Evolutionary conservation across 2,797 vertebrate species (phyloP), one percentile per base, ranked within the genome.

Genomic region (Peromyscus aztecus): DNA sequence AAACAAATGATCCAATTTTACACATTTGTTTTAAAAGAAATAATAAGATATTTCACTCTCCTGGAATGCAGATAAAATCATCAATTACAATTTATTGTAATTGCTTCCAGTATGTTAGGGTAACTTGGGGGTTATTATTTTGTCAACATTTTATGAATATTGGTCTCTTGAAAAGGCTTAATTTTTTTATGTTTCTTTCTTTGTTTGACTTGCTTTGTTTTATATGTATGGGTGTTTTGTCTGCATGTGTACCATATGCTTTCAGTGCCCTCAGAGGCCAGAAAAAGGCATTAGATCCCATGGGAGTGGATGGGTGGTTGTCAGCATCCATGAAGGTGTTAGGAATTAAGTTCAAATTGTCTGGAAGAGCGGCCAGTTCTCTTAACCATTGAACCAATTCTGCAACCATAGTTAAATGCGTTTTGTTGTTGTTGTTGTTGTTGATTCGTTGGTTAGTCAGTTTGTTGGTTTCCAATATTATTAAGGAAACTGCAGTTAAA

Each of bases 1-100:
- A 61, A 98, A 97, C 86, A 98, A 97, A 97, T 14, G n/a, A 84
- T 61, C 96, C 97, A 75, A 97, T 96, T 97, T 94, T 75, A 86
- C 80, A 87, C 46, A 97, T 96, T 97, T 92, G 95, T 95, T 96
- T 97, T 83, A 95, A 95, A 90, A 87, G 61, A 88, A 96, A 96
- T 40, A 95, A 89, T 57, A 71, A 23, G 24, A 52, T 16, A 55
- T 89, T 92, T 84, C 84, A 93, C 82, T 95, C 61, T 95, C 23
- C 49, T 90, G 91, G 92, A 92, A 92, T 9, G 8, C 61, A 90
- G 37, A 24, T 34, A 94, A 82, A 52, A 46, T 31, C 49, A 65
- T 76, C 84, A 89, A 55, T 34, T 46, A 57, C 57, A 95, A 27
- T 84, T 80, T 73, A 46, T 12, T 88, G 31, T 84, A 94, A 93